These are phyloP conservation scores for Choristoneura rosaceana DNA, from an alignment of 2,888 invertebrate genomes.

Conservation along the genomic window DNA sequence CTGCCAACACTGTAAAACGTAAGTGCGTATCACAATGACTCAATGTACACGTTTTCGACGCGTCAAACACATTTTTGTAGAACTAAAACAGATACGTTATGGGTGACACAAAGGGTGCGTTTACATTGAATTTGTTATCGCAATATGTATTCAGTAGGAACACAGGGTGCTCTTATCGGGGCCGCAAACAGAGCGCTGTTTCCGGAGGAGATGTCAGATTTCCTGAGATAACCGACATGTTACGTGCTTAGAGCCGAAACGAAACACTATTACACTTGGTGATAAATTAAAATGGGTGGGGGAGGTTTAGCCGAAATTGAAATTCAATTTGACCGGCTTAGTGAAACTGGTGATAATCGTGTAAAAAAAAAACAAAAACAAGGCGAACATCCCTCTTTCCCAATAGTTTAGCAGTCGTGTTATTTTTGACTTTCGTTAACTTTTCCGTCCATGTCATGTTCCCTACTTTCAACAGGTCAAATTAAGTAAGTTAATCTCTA, in stretches of 20 bases:
- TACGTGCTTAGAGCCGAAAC: constrained; percentile 44
- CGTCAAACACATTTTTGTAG: constrained; percentile 7
- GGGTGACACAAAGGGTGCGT: constrained; percentile 31
- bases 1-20: constrained; percentile 2
- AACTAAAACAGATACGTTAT: constrained; percentile 16
- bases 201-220: constrained; percentile 60
- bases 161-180: constrained; percentile 52
- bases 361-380: not conserved
- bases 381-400: no score
- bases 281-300: constrained; percentile 18
- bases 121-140: constrained; percentile 44
- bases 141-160: constrained; percentile 26
- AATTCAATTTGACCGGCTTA: not conserved
- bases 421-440: no score
- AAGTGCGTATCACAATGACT: constrained; percentile 1
- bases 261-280: constrained; percentile 37
- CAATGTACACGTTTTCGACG: constrained; percentile 9
- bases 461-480: no score
- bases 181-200: constrained; percentile 51
- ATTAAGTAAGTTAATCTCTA: no score
- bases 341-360: not conserved
- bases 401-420: no score
- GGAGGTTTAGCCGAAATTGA: not conserved
- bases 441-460: no score
- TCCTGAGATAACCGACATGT: constrained; percentile 58